Evolutionary conservation across 2,113 vertebrate species (phyloP), one percentile per base, ranked within the genome.

Genomic region (Tyrannus savana): DNA sequence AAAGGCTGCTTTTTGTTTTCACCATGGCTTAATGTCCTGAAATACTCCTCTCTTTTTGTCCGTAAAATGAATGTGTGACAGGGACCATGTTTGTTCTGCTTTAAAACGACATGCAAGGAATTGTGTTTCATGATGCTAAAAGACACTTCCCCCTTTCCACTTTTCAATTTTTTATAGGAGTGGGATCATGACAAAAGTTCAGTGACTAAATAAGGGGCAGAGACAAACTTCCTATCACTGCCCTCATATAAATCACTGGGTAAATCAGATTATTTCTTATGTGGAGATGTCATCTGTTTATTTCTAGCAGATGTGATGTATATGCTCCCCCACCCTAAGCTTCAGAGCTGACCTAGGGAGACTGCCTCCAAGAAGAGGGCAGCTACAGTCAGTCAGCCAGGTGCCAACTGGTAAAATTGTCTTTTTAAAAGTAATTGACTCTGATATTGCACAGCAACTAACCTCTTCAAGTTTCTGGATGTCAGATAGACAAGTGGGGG

Each of bases 371-470:
- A 82, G 67, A 77, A 91, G 33, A 60, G 41, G 76, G 50, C 73
- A 93, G 66, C 69, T 66, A 46, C 0, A 0, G 60, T 81, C 82
- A 84, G 77, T 94, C 79, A 93, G 33, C 19, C 0, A 2, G 19
- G 13, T 93, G 79, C 24, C 89, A 94, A 41, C 42, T 62, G 35
- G 49, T 63, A 69, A 96, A 94, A 90, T 10, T 72, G 16, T 87
- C 49, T 93, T 63, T 90, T 64, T 19, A 90, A 86, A 95, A 53
- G 49, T 88, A 88, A 95, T 94, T 90, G 68, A 35, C 58, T 88
- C 17, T 76, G 92, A 91, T 35, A 3, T 93, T 82, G 84, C 75
- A 39, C n/a, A 55, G 39, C 59, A 81, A 71, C 42, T 60, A 87
- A 75, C 19, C 46, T 67, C 77, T 93, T 90, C 33, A 66, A 59